Conservation (phyloP, 2,113 vertebrate species). For the Micromys minutus region DNA sequence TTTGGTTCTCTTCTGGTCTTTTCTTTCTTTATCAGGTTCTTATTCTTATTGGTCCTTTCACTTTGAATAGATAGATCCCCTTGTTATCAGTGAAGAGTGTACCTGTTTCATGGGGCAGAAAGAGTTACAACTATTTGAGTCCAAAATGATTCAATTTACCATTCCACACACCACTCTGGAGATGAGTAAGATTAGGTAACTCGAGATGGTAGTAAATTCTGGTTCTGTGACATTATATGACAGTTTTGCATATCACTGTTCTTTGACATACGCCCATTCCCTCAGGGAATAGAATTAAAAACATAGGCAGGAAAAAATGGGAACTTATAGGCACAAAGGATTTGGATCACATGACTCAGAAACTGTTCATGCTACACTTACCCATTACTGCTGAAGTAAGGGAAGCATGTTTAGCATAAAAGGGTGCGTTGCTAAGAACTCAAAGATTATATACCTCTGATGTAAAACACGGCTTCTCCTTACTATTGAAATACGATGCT, state of each 20-base stretch:
- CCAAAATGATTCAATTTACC: neutral
- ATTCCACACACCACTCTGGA: neutral
- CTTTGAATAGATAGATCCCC: neutral
- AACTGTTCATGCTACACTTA: neutral
- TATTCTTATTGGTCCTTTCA: neutral
- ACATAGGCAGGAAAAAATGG: neutral
- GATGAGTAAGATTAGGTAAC: neutral
- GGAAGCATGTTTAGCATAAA: neutral
- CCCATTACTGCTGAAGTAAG: neutral
- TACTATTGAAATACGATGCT: neutral
- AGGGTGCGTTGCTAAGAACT: neutral
- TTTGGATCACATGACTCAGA: neutral
- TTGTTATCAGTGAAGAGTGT: neutral
- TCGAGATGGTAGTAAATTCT: neutral
- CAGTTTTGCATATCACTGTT: neutral
- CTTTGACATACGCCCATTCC: neutral
- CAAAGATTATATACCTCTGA: neutral
- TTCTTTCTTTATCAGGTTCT: neutral
- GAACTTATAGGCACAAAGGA: neutral
- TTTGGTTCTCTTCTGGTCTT: neutral
- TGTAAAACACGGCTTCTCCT: neutral
- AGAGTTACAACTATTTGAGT: neutral
- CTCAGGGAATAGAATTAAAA: neutral
- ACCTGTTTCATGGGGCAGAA: neutral
- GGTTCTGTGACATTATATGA: neutral